Evolutionary conservation across 2,888 invertebrate genomes (phyloP), one percentile per base, ranked within the genome.

Genomic region (Erynnis tages): DNA sequence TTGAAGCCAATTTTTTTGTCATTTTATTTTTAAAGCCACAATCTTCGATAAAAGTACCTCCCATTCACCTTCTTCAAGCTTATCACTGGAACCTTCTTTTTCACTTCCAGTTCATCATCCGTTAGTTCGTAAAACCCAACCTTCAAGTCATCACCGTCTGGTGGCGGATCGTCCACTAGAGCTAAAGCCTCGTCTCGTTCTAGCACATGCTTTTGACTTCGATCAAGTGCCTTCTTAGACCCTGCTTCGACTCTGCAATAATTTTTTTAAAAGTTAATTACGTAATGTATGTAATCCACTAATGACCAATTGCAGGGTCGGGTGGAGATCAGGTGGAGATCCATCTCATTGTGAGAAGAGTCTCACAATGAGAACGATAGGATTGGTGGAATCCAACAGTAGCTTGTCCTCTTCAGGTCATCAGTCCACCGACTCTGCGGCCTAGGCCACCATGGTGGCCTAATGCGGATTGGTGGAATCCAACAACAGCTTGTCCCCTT

Each of bases 71-170:
- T 76, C 55, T 59, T 63, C 0, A 63, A 44, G 34, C 56, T 57
- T 14, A 66, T 57, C 0, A 67, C 64, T 0, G 68, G 66, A 0
- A 41, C 17, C 4, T 52, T 53, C 4, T 56, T 50, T 8, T 30
- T 29, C 2, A 35, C 11, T 16, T 29, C 35, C 54, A 54, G 45
- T 58, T 60, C 16, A 57, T 61, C 17, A 2, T 43, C 57, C 4
- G 58, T 61, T 0, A 73, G 55, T 7, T 65, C 62, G 8, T n/a
- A 54, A 32, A 62, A 60, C 2, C 46, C 61, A 2, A 16, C 5
- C 0, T 66, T 65, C 11, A 73, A 49, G 11, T 74, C 63, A 44
- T 77, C 76, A 0, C 79, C 77, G 19, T 79, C 77, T 6, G 73
- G 66, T 2, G 61, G 59, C 0, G 76, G 76, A 0, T 64, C 69